These are phyloP conservation scores for Barbus barbus DNA, from an alignment of 2,113 vertebrate species.

Conservation along the genomic window DNA sequence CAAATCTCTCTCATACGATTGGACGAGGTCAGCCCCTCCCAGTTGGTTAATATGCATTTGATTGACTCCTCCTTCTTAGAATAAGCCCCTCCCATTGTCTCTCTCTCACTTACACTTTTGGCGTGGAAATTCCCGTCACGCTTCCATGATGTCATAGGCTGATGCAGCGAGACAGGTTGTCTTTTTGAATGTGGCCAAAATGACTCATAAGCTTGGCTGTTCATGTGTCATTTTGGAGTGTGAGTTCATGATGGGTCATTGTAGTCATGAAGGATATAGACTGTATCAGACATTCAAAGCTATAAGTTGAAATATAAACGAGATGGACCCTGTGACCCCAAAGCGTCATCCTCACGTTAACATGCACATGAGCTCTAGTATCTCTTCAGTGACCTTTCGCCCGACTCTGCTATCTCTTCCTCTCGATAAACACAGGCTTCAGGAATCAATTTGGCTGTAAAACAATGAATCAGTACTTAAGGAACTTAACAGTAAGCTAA, in stretches of 20 bases:
- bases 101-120: background rate
- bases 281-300: background rate
- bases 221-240: slow-evolving; percentile 30
- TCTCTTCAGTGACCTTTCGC: slow-evolving; percentile 61
- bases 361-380: slow-evolving; percentile 49
- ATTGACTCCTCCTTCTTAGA: background rate
- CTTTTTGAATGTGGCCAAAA: slow-evolving; percentile 23
- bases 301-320: background rate
- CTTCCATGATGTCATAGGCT: slow-evolving; percentile 27
- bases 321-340: slow-evolving; percentile 16
- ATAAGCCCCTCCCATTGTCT: slow-evolving; percentile 7
- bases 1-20: background rate
- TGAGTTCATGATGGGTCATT: slow-evolving; percentile 24
- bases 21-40: background rate
- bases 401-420: slow-evolving; percentile 38
- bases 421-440: slow-evolving; percentile 48
- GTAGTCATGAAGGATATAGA: slow-evolving; percentile 33
- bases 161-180: background rate
- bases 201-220: slow-evolving; percentile 35
- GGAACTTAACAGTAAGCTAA: slow-evolving; percentile 70
- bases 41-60: background rate
- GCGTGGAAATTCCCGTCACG: slow-evolving; percentile 8
- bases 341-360: slow-evolving; percentile 47
- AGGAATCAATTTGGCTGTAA: slow-evolving; percentile 63
- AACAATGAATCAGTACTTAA: slow-evolving; percentile 69